Conservation (phyloP, 2,888 invertebrate species). For the Calameuta filiformis region DNA sequence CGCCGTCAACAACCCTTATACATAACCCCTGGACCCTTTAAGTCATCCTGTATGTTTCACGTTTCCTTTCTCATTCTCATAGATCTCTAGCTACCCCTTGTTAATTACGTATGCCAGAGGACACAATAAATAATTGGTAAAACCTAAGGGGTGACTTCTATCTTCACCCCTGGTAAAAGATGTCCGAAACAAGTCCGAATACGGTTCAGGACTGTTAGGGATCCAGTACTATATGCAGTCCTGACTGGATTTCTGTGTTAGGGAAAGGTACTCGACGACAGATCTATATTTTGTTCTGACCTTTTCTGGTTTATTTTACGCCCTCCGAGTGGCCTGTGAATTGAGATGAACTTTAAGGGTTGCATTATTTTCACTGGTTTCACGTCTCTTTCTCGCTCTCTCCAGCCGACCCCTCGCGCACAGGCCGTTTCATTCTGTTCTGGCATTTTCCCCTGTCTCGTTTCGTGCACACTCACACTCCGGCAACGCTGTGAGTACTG, state of each 20-base stretch:
- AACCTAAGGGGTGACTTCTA: neutral
- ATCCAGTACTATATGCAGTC: neutral
- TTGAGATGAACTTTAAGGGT: neutral
- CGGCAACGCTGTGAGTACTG: conserved; percentile 21
- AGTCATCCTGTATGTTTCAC: no score
- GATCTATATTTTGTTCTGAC: neutral
- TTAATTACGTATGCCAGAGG: conserved; percentile 1
- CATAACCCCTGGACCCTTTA: no score
- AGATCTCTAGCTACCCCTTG: no score
- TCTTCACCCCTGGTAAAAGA: no score
- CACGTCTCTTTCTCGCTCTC: neutral
- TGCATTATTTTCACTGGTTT: neutral
- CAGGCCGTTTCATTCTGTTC: neutral
- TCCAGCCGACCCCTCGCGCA: neutral
- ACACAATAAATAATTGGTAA: neutral
- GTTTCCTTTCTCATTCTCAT: no score
- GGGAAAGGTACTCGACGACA: neutral
- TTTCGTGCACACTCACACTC: neutral
- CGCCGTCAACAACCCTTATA: no score
- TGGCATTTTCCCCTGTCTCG: neutral
- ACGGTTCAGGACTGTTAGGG: neutral
- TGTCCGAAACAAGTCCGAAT: neutral
- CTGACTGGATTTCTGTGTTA: neutral
- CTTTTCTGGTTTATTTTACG: no score
- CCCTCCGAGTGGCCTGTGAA: neutral